Conservation (phyloP, 2,113 vertebrate species). For the Lepus timidus region DNA sequence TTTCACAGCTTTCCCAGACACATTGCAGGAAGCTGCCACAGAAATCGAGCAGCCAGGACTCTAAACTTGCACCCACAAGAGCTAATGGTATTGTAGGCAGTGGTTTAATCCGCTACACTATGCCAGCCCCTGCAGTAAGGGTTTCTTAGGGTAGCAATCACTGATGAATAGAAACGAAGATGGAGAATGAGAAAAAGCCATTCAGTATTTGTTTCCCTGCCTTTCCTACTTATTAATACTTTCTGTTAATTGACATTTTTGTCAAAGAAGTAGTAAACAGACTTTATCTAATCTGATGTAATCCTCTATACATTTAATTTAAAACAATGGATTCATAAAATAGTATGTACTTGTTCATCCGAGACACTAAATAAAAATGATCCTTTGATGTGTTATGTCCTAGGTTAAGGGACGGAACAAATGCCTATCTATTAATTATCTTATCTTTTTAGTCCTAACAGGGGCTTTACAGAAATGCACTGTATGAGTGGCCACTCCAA, state of each 20-base stretch:
- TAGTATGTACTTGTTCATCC: background rate
- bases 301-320: slow-evolving; percentile 36
- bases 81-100: too few relatives aligned
- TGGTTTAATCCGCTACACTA: too few relatives aligned
- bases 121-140: background rate
- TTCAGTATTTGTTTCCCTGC: background rate
- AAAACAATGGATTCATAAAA: slow-evolving; percentile 52
- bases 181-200: slow-evolving; percentile 10
- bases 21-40: too few relatives aligned
- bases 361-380: slow-evolving; percentile 6
- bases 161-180: slow-evolving; percentile 43
- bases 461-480: slow-evolving; percentile 94
- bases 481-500: slow-evolving; percentile 97
- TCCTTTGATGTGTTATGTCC: background rate
- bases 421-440: slow-evolving; percentile 58
- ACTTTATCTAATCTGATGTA: background rate
- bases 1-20: too few relatives aligned
- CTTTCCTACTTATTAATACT: background rate
- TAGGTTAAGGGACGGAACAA: background rate
- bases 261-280: background rate
- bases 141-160: background rate
- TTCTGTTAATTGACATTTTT: slow-evolving; percentile 19
- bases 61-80: too few relatives aligned
- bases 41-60: too few relatives aligned
- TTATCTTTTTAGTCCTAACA: slow-evolving; percentile 91